Evolutionary conservation across 2,888 invertebrate genomes (phyloP).

Genomic region (Sycophila texana): DNA sequence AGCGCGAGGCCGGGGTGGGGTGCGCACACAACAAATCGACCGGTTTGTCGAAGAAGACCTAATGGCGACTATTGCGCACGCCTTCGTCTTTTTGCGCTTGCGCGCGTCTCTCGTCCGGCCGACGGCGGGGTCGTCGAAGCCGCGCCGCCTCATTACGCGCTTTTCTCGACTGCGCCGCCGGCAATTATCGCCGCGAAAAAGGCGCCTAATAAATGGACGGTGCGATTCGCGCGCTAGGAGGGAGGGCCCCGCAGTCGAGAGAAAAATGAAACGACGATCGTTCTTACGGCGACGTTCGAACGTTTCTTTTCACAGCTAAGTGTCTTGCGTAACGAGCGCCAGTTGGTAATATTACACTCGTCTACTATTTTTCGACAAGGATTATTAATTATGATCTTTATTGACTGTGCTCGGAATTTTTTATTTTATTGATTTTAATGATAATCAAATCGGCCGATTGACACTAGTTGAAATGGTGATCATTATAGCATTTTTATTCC

Average conservation of each 20-base stretch:
- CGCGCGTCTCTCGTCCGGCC: no score
- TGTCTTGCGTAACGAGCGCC: no score
- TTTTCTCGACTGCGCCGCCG: background rate
- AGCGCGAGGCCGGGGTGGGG: background rate
- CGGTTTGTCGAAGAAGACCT: conserved; percentile 55
- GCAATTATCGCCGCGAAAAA: conserved; percentile 49
- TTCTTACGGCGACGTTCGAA: conserved; percentile 41
- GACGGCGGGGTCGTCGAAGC: background rate
- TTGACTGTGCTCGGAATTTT: no score
- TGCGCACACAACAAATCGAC: conserved; percentile 49
- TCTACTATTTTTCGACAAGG: no score
- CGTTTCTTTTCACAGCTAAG: no score
- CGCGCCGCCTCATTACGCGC: conserved; percentile 44
- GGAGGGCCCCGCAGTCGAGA: background rate
- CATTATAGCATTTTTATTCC: no score
- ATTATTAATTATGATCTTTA: no score
- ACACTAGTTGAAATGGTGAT: no score
- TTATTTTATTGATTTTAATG: no score
- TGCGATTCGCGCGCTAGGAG: background rate
- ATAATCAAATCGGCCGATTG: no score
- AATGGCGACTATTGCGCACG: conserved; percentile 43
- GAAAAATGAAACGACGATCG: conserved; percentile 45
- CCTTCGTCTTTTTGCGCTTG: background rate
- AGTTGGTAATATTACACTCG: no score
- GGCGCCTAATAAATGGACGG: conserved; percentile 39